A percentile compares a stretch with the other conserved stretches of the same genome.
These are phyloP conservation scores for Zophobas atratus DNA, from an alignment of 1,140 invertebrate species.

Conservation along the genomic window DNA sequence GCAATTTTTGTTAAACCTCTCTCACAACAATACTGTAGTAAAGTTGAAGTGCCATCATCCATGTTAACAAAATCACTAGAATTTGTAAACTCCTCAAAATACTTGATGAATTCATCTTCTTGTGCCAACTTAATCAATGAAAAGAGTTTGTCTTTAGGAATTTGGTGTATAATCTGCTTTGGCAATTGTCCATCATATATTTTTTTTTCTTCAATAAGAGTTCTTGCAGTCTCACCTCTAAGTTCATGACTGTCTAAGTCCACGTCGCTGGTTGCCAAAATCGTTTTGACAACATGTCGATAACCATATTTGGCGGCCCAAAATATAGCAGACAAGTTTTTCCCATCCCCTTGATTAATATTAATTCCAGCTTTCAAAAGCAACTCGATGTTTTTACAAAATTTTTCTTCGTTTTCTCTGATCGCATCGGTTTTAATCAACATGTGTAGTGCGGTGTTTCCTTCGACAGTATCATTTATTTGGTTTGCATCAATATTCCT, in stretches of 20 bases:
- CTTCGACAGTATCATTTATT: slow-evolving; percentile 61
- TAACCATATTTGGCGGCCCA: slow-evolving; percentile 74
- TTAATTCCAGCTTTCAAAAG: slow-evolving; percentile 75
- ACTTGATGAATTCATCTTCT: slow-evolving; percentile 68
- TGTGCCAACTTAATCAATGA: slow-evolving; percentile 73
- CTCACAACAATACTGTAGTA: slow-evolving; percentile 75
- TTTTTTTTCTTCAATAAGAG: slow-evolving; percentile 65
- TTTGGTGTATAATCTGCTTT: slow-evolving; percentile 66
- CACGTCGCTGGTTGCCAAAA: slow-evolving; percentile 69
- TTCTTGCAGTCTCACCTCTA: slow-evolving; percentile 72
- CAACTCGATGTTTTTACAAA: slow-evolving; percentile 70
- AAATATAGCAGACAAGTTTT: slow-evolving; percentile 74
- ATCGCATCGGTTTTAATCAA: slow-evolving; percentile 73
- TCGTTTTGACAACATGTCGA: slow-evolving; percentile 69
- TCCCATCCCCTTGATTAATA: slow-evolving; percentile 75
- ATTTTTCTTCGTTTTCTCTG: slow-evolving; percentile 68
- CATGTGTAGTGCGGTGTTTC: slow-evolving; percentile 77
- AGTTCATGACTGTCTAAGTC: slow-evolving; percentile 75
- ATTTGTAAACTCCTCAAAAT: slow-evolving; percentile 40
- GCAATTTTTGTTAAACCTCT: slow-evolving; percentile 74
- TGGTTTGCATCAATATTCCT: slow-evolving; percentile 64
- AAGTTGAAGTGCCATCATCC: slow-evolving; percentile 71
- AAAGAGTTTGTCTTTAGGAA: slow-evolving; percentile 69
- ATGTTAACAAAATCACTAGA: slow-evolving; percentile 63
- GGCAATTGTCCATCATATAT: slow-evolving; percentile 54